Conservation (phyloP, 2,888 invertebrate genomes). For the Argyra leucocephala region DNA sequence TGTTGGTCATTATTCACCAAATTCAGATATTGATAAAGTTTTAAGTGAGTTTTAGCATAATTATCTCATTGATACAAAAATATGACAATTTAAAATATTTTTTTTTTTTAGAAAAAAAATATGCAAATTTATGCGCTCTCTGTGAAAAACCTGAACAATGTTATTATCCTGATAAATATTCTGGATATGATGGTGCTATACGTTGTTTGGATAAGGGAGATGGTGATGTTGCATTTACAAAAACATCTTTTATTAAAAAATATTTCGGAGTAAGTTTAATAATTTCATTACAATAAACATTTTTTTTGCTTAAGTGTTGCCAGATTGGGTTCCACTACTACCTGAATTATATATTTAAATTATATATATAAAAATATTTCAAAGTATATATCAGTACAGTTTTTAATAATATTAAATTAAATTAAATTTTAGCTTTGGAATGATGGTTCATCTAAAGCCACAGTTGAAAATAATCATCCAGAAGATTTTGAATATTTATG, state of each 20-base stretch:
- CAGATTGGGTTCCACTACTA: not conserved
- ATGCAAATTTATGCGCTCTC: conserved; percentile 66
- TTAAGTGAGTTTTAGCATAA: conserved; percentile 49
- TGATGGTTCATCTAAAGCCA: conserved; percentile 48
- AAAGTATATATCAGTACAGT: too few species aligned
- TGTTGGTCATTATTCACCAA: conserved; percentile 74
- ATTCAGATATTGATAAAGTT: conserved; percentile 57
- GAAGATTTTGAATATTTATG: conserved; percentile 67
- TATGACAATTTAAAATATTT: too few species aligned
- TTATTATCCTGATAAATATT: conserved; percentile 72
- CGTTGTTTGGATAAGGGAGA: conserved; percentile 69
- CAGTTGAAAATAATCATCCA: conserved; percentile 55
- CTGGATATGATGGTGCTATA: conserved; percentile 79
- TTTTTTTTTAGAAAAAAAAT: conserved; percentile 54
- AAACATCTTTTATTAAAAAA: conserved; percentile 67
- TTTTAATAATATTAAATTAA: not conserved
- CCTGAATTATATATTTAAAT: too few species aligned
- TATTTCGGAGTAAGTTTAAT: conserved; percentile 58
- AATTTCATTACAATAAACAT: not conserved
- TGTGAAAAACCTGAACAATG: conserved; percentile 69
- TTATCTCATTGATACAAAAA: not conserved
- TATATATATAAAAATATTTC: too few species aligned
- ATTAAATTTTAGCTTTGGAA: conserved; percentile 49
- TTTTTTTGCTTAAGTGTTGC: not conserved
- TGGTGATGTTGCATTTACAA: conserved; percentile 80